A percentile compares a stretch with the other conserved stretches of the same genome.
Evolutionary conservation across 2,797 vertebrate species (phyloP).

Genomic region (Silurus aristotelis): DNA sequence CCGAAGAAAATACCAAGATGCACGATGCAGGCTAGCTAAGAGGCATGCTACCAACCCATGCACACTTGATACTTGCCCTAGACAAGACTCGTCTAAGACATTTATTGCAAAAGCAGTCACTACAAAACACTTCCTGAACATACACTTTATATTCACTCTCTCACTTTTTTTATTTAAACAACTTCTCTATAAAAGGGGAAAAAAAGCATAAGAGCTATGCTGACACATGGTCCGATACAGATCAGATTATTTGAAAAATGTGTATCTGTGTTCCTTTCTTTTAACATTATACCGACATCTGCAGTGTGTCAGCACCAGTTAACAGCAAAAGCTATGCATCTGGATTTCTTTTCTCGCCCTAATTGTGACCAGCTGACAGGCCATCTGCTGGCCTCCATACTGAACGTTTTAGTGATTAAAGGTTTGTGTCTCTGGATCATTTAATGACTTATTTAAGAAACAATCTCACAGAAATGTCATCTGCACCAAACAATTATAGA

Average conservation of each 20-base stretch:
- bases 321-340: not conserved
- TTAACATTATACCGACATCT: not conserved
- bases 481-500: not conserved
- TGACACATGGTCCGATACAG: not conserved
- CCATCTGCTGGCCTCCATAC: not conserved
- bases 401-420: not conserved
- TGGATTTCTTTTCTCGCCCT: not conserved
- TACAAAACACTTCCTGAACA: not conserved
- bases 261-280: not conserved
- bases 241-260: not conserved
- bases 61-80: not conserved
- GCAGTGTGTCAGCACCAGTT: not conserved
- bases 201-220: not conserved
- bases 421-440: not conserved
- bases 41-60: not conserved
- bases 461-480: not conserved
- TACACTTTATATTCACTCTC: not conserved
- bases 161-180: not conserved
- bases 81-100: not conserved
- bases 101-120: not conserved
- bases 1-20: not conserved
- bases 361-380: not conserved
- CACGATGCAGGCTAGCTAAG: not conserved
- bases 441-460: not conserved
- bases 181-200: not conserved